phyloP scores from a whole-genome alignment of 2,888 invertebrate genomes.

The Drosophila anceps region DNA sequence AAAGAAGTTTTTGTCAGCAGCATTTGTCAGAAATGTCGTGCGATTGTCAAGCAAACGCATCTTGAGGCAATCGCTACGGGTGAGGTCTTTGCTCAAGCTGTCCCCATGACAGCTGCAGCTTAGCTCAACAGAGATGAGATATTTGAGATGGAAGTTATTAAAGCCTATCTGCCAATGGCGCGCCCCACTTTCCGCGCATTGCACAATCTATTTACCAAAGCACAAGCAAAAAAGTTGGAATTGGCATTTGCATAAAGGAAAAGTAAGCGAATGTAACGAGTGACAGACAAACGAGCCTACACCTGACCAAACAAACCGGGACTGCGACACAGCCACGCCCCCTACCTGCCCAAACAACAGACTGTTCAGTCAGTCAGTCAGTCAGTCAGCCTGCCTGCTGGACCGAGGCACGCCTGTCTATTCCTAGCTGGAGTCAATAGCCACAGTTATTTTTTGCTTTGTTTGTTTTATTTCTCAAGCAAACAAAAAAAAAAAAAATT shows the following conservation, averaged over 20 bases:
- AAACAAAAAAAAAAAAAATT: slow-evolving; percentile 55
- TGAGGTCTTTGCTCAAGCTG: slow-evolving; percentile 51
- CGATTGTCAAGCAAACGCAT: slow-evolving; percentile 67
- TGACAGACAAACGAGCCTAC: slow-evolving; percentile 76
- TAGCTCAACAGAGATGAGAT: slow-evolving; percentile 12
- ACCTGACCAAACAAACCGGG: slow-evolving; percentile 65
- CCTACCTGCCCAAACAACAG: neutral
- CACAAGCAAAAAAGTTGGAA: slow-evolving; percentile 32
- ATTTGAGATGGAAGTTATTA: slow-evolving; percentile 29
- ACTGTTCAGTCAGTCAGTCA: no score
- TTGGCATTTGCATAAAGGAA: slow-evolving; percentile 72
- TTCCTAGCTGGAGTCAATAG: slow-evolving; percentile 37
- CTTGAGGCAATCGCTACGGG: slow-evolving; percentile 35
- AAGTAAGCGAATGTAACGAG: slow-evolving; percentile 65
- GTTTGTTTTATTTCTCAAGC: slow-evolving; percentile 34
- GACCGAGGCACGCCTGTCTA: slow-evolving; percentile 19
- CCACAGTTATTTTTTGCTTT: slow-evolving; percentile 24
- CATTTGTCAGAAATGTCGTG: slow-evolving; percentile 75
- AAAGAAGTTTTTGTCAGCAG: slow-evolving; percentile 65
- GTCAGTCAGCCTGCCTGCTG: slow-evolving; percentile 15
- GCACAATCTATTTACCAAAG: slow-evolving; percentile 40
- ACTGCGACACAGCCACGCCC: slow-evolving; percentile 22
- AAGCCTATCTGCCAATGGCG: slow-evolving; percentile 21
- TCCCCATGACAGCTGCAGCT: slow-evolving; percentile 29
- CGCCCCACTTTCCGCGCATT: slow-evolving; percentile 49